Conservation (phyloP, 2,797 vertebrate species). For the Clarias pachynema region DNA sequence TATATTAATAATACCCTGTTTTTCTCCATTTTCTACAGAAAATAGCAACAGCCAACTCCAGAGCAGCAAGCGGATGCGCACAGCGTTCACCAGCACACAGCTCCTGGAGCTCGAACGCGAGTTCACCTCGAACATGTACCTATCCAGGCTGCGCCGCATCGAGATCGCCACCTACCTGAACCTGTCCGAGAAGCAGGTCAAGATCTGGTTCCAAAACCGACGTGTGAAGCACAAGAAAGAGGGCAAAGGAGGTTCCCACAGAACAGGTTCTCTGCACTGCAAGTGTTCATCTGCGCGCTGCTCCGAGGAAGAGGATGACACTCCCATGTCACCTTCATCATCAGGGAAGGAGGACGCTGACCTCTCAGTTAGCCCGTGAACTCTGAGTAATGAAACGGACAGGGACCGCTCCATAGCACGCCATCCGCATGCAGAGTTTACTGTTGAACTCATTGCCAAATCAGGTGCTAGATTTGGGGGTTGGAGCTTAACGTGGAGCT, state of each 20-base stretch:
- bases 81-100: slow-evolving; percentile 98
- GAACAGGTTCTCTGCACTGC: slow-evolving; percentile 82
- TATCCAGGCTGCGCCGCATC: slow-evolving; percentile 95
- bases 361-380: slow-evolving; percentile 88
- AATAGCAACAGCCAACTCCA: slow-evolving; percentile 88
- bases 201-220: slow-evolving; percentile 99
- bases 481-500: slow-evolving; percentile 1
- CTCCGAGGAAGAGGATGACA: slow-evolving; percentile 91
- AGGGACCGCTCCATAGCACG: slow-evolving; percentile 44
- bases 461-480: slow-evolving; percentile 15
- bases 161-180: slow-evolving; percentile 99
- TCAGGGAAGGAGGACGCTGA: slow-evolving; percentile 96
- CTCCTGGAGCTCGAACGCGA: slow-evolving; percentile 96
- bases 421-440: neutral
- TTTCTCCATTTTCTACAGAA: slow-evolving; percentile 72
- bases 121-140: slow-evolving; percentile 98
- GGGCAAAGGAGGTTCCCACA: slow-evolving; percentile 86
- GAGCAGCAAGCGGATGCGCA: slow-evolving; percentile 98
- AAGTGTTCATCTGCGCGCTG: slow-evolving; percentile 91
- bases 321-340: slow-evolving; percentile 90
- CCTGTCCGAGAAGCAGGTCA: slow-evolving; percentile 98
- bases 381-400: slow-evolving; percentile 15
- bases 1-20: neutral
- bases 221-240: slow-evolving; percentile 99
- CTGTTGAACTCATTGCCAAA: neutral